Base-by-base conservation (phyloP, 2,888 invertebrate species). In the Lomographa bimaculata region DNA sequence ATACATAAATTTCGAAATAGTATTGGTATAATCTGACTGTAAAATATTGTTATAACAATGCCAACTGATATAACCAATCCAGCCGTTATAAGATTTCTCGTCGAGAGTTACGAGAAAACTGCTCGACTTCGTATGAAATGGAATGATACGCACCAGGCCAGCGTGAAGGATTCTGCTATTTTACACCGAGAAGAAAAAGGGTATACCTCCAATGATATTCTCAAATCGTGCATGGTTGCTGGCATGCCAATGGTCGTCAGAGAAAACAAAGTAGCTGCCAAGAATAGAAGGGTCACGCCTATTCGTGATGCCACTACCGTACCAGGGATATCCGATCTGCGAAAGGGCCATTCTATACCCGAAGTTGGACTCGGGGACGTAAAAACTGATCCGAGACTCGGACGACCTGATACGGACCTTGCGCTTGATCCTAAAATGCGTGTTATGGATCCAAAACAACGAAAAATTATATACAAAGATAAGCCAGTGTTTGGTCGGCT, bases 41-140 rank as follows among this genome's bases (percentile, higher is more conserved):
- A n/a, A n/a, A n/a, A n/a, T n/a, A n/a, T n/a, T n/a, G n/a, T n/a
- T n/a, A n/a, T n/a, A n/a, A 63, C 37, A 37, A 76, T 75, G 75
- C 73, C 74, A 2, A 18, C 62, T 30, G 76, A 75, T 40, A 65
- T 73, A 20, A 71, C 57, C 4, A 70, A 71, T 16, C 74, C 76
- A 0, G 66, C 59, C 11, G 19, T 65, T 0, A 73, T 75, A 30
- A 71, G 67, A 28, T 75, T 74, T 40, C 62, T 75, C 6, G 21
- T 64, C 7, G 75, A 75, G 36, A 67, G 12, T 25, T 73, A 74
- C 50, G 73, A 75, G 2, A 77, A 69, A 41, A 69, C 69, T 21
- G 51, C 64, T 0, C 47, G 65, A 5, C 64, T 75, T 19, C 67
- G 73, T 2, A 57, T 73, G 62, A 66, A 60, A 66, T 77, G 76